Base-by-base conservation (phyloP, 1,140 invertebrate species). In the Cydia splendana region DNA sequence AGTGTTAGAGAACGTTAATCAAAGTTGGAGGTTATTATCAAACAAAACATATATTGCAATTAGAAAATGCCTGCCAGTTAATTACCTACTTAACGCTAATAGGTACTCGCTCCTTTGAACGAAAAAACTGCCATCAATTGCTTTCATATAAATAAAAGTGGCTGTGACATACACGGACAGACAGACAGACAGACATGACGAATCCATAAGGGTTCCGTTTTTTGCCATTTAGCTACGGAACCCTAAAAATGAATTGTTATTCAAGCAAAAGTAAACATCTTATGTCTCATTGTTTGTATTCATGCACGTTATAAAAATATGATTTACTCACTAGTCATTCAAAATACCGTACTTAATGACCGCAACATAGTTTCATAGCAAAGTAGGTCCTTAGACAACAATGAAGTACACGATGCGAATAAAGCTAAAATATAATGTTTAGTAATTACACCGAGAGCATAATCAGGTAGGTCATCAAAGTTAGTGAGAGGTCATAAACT, bases 381-480 rank as follows among this genome's bases (percentile, higher is more conserved):
- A 71, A 71, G 67, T 67, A 67, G 30, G 65, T 45, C 38, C 67
- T 71, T 71, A 20, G 67, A 71, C 30, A 42, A 71, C 67, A 71
- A 71, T 71, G 67, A 34, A 71, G 57, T 12, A 24, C 57, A 6
- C 20, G 67, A 71, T 45, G 34, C n/a, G 38, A 71, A 38, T 38
- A 71, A 71, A 71, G 30, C 34, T 71, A 71, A 71, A 20, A 71
- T 71, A 71, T 71, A 71, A 71, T 71, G 67, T 71, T 18, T 71
- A 71, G 67, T 71, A 38, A 71, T 71, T 71, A 38, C 38, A 71
- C n/a, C 38, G 34, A 13, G 65, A 13, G 65, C 28, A 71, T 42
- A 38, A 38, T 71, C 67, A 45, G n/a, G 67, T 34, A 30, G 30
- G 67, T 71, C 67, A 71, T 71, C 67, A 71, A 71, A 71, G 67